Evolutionary conservation across 2,797 vertebrate genomes (phyloP).

Genomic region (Gadopsis bispinosus): DNA sequence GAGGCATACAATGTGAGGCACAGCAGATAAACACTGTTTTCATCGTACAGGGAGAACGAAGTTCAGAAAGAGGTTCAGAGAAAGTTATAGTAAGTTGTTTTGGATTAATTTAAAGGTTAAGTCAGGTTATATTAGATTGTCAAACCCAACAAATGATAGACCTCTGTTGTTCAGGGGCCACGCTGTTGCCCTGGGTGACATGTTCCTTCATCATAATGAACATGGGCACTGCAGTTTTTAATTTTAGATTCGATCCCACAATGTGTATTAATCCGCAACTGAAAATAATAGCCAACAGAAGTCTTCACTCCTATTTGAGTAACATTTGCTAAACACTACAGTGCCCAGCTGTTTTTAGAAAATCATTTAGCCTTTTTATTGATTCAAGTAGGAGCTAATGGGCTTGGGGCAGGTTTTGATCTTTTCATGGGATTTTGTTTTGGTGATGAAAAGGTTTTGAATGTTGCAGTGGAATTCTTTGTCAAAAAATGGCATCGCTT

Average conservation of each 20-base stretch:
- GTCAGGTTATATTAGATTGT: background rate
- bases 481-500: background rate
- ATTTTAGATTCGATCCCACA: background rate
- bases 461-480: background rate
- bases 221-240: background rate
- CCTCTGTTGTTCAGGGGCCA: background rate
- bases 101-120: background rate
- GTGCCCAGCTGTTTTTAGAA: background rate
- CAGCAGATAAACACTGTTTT: constrained; percentile 45
- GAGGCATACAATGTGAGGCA: constrained; percentile 33
- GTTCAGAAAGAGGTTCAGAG: constrained; percentile 9
- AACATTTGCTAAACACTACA: background rate
- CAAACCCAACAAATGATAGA: background rate
- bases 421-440: background rate
- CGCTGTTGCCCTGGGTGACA: background rate
- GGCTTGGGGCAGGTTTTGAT: background rate
- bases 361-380: background rate
- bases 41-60: constrained; percentile 14
- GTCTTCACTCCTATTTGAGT: background rate
- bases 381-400: too few species aligned
- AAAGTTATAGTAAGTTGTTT: background rate
- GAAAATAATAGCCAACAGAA: background rate
- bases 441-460: background rate
- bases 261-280: background rate
- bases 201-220: background rate